phyloP scores from a whole-genome alignment of 2,113 vertebrate genomes.

The Lucifuga dentata region DNA sequence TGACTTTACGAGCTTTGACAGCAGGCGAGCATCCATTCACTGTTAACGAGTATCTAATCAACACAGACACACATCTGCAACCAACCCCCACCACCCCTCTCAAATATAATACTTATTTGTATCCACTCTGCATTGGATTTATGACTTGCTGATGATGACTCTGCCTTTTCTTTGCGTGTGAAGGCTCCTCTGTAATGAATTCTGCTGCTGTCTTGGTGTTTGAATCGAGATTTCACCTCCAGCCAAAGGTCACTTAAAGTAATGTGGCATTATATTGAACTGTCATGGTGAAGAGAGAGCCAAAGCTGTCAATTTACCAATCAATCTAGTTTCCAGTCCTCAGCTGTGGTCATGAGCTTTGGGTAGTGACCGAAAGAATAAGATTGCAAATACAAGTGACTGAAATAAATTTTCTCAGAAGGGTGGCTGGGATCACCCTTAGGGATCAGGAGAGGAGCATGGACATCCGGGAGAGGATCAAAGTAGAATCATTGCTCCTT shows the following conservation, averaged over 20 bases:
- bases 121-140: conserved; percentile 27
- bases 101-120: conserved; percentile 33
- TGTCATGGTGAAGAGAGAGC: too few relatives aligned
- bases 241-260: conserved; percentile 38
- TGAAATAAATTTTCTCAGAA: too few relatives aligned
- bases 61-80: conserved; percentile 37
- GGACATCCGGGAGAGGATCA: too few relatives aligned
- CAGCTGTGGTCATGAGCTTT: too few relatives aligned
- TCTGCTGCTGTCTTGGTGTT: conserved; percentile 32
- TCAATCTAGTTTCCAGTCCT: too few relatives aligned
- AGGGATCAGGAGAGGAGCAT: too few relatives aligned
- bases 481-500: too few relatives aligned
- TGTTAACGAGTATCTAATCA: conserved; percentile 46
- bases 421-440: too few relatives aligned
- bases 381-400: too few relatives aligned
- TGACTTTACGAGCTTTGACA: conserved; percentile 14
- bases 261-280: conserved; percentile 16
- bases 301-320: too few relatives aligned
- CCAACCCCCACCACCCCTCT: not conserved
- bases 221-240: conserved; percentile 21
- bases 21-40: conserved; percentile 24
- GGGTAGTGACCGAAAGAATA: too few relatives aligned
- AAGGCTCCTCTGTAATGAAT: conserved; percentile 15
- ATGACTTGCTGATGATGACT: conserved; percentile 43
- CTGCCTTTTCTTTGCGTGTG: not conserved